These are phyloP conservation scores for Diaprepes abbreviatus DNA, from an alignment of 2,888 invertebrate species.

Conservation along the genomic window DNA sequence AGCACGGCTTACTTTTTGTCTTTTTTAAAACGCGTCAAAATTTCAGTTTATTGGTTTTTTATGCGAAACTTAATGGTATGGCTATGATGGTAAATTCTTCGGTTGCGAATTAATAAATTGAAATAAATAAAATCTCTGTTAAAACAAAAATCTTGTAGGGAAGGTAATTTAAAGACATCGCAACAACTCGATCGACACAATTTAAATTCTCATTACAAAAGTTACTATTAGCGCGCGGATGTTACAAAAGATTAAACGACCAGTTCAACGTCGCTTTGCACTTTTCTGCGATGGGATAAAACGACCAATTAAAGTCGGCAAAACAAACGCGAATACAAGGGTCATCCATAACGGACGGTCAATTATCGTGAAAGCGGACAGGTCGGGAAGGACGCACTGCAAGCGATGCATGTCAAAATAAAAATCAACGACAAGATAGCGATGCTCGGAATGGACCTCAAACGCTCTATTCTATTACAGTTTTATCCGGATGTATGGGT, in stretches of 20 bases:
- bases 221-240: neutral
- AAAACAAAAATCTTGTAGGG: too few relatives aligned
- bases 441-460: slow-evolving; percentile 12
- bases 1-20: too few relatives aligned
- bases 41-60: too few relatives aligned
- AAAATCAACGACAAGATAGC: slow-evolving; percentile 51
- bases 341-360: slow-evolving; percentile 40
- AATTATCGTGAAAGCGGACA: slow-evolving; percentile 32
- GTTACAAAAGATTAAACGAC: slow-evolving; percentile 21
- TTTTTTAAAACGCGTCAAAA: too few relatives aligned
- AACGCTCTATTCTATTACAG: slow-evolving; percentile 18
- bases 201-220: neutral
- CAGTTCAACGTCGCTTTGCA: slow-evolving; percentile 13
- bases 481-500: slow-evolving; percentile 21
- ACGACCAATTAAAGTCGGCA: slow-evolving; percentile 52
- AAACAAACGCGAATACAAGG: slow-evolving; percentile 48
- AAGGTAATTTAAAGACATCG: neutral
- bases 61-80: too few relatives aligned
- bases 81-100: too few relatives aligned
- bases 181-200: neutral
- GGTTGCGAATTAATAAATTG: too few relatives aligned
- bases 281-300: slow-evolving; percentile 36
- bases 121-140: too few relatives aligned
- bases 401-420: slow-evolving; percentile 49
- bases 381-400: slow-evolving; percentile 40